Percentiles rank a stretch among this genome's conserved stretches.
These are phyloP conservation scores for Phocoena phocoena DNA, from an alignment of 2,113 vertebrate species.

Conservation along the genomic window DNA sequence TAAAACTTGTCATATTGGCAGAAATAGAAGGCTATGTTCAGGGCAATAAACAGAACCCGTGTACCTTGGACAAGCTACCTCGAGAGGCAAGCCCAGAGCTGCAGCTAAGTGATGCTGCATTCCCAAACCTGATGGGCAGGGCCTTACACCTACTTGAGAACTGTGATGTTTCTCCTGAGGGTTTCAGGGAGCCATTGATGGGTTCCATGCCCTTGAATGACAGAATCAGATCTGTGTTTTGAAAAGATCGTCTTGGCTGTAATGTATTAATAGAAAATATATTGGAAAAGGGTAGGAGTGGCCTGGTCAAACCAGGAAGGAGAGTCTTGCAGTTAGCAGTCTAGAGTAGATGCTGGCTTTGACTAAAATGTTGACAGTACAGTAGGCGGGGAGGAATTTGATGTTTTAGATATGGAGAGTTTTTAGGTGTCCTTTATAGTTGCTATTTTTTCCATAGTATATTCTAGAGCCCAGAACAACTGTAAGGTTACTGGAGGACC, in stretches of 20 bases:
- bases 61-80: too few relatives aligned
- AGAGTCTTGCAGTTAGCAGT: not conserved
- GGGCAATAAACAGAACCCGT: not conserved
- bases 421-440: not conserved
- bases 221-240: not conserved
- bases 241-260: not conserved
- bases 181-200: not conserved
- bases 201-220: not conserved
- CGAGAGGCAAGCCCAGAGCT: not conserved
- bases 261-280: too few relatives aligned
- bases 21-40: not conserved
- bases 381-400: accelerated
- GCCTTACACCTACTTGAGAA: not conserved
- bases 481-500: not conserved
- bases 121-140: accelerated
- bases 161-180: not conserved
- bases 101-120: accelerated
- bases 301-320: accelerated
- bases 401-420: too few relatives aligned
- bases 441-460: not conserved
- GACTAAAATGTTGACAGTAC: too few relatives aligned
- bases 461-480: not conserved
- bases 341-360: accelerated
- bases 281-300: not conserved
- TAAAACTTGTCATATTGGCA: not conserved